These are phyloP conservation scores for Cosmia pyralina DNA, from an alignment of 2,888 invertebrate genomes.

Conservation along the genomic window DNA sequence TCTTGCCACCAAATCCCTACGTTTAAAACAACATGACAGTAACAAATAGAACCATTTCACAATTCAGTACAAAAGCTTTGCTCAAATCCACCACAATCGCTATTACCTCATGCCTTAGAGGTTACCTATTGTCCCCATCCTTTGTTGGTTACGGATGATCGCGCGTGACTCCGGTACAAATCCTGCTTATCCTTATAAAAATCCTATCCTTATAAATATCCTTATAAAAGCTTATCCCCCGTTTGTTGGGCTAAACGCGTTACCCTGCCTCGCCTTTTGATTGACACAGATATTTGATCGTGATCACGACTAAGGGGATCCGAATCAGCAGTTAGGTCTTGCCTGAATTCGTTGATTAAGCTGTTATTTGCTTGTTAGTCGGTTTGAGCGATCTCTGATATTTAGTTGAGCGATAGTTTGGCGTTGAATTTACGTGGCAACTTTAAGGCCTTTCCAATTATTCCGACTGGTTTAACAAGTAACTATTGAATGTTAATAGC, in stretches of 20 bases:
- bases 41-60: constrained; percentile 51
- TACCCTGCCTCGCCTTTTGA: constrained; percentile 74
- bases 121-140: constrained; percentile 67
- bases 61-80: constrained; percentile 52
- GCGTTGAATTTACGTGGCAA: constrained; percentile 12
- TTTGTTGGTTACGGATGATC: constrained; percentile 85
- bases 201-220: no score
- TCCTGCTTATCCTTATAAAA: no score
- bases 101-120: constrained; percentile 58
- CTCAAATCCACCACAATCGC: constrained; percentile 61
- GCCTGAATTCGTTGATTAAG: constrained; percentile 53
- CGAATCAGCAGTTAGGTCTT: constrained; percentile 52
- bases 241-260: constrained; percentile 77
- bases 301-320: constrained; percentile 61
- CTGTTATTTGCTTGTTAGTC: constrained; percentile 42
- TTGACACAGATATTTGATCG: constrained; percentile 81
- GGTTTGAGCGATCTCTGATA: constrained; percentile 13
- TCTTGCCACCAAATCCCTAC: not conserved
- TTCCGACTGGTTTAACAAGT: not conserved
- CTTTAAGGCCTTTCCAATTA: constrained; percentile 13
- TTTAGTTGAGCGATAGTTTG: constrained; percentile 29
- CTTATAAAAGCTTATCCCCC: constrained; percentile 77
- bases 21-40: constrained; percentile 36
- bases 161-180: constrained; percentile 84
- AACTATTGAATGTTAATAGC: not conserved